Base-by-base conservation (phyloP, 2,113 vertebrate species). In the Melozone crissalis region DNA sequence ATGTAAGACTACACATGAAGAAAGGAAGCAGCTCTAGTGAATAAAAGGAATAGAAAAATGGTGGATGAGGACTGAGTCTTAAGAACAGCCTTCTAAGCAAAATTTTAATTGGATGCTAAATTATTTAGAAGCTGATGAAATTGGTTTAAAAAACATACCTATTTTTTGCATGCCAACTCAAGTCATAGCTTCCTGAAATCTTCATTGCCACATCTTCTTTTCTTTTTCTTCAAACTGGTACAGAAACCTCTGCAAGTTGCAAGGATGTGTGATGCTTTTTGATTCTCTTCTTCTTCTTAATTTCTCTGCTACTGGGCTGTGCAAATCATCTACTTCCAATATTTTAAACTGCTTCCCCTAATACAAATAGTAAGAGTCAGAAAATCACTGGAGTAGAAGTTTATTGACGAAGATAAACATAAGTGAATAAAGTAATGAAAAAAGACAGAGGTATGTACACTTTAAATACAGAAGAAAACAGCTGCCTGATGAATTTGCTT, bases 401-500 rank as follows among this genome's bases (percentile, higher is more conserved):
- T 63, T 2, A 21, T 71, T 84, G 52, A n/a, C n/a, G 75, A 84
- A 84, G 39, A 39, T 28, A 82, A 94, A 78, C 0, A 0, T 44
- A 73, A 72, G 14, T n/a, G 14, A 91, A 37, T 81, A 54, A 69
- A 77, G 5, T 26, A 84, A 82, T 9, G 13, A 35, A 30, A 79
- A 75, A 93, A 66, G 15, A 54, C 7, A 35, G 21, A 51, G 19
- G 26, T 57, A 23, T 24, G 13, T 39, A 30, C 39, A 47, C 24
- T 46, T 92, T 72, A 95, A 94, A 89, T 73, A 87, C n/a, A 91
- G 66, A 89, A 54, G 41, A 94, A 87, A 67, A 9, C 49, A 94
- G 18, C 39, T 81, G 43, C 66, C 74, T 69, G 11, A 13, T 71
- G 63, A 75, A 81, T 81, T 88, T 87, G 17, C n/a, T 75, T 92